Percentiles rank a stretch among this genome's conserved stretches.
Conservation (phyloP, 2,888 invertebrate species). For the Synergus umbraculus region DNA sequence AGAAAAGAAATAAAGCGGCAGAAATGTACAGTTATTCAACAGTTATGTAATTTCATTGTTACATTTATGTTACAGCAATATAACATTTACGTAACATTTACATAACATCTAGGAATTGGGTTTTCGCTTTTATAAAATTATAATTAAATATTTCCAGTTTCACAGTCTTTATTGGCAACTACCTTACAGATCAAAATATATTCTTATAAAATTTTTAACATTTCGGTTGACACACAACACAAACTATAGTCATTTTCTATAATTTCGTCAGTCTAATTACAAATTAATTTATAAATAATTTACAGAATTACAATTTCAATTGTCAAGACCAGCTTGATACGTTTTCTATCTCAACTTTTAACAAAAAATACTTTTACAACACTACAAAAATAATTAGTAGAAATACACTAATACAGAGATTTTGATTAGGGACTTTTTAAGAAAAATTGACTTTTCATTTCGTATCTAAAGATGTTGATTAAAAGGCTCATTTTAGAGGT, state of each 20-base stretch:
- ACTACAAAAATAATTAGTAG: no score
- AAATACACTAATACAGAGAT: no score
- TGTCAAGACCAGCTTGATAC: not conserved
- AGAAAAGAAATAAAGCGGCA: no score
- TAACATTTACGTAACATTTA: no score
- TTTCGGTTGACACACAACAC: not conserved
- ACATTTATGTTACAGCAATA: no score
- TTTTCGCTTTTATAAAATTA: not conserved
- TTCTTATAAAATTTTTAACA: not conserved
- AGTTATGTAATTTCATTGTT: no score
- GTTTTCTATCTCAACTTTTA: not conserved
- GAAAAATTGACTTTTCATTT: no score
- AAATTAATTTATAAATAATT: not conserved
- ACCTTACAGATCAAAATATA: not conserved
- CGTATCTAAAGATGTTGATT: no score
- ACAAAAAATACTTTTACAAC: not conserved
- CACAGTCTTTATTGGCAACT: constrained; percentile 4
- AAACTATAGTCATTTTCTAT: not conserved
- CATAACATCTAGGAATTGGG: no score
- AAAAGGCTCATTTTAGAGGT: not conserved
- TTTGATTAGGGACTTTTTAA: not conserved
- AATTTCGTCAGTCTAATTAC: not conserved
- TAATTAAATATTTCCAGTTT: not conserved
- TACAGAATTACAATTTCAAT: not conserved
- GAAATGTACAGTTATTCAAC: no score